These are phyloP conservation scores for Athene noctua DNA, from an alignment of 2,113 vertebrate species.

Conservation along the genomic window DNA sequence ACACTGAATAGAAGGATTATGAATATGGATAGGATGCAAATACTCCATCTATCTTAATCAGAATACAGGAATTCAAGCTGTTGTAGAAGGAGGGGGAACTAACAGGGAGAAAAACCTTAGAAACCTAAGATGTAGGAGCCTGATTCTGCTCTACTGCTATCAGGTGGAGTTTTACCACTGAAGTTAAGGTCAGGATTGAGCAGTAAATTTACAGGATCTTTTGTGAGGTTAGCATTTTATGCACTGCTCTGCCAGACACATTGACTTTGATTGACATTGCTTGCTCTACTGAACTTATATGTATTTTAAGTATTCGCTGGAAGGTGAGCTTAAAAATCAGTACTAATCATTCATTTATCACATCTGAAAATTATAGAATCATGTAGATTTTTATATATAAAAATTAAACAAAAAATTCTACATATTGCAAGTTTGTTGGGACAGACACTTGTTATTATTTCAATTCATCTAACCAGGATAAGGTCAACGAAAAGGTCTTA, in stretches of 20 bases:
- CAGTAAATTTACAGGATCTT: neutral
- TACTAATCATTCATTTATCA: neutral
- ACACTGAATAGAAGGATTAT: constrained; percentile 77
- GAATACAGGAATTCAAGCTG: constrained; percentile 80
- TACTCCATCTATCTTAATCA: constrained; percentile 82
- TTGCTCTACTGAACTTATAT: neutral
- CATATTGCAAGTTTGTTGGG: neutral
- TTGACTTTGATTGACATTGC: neutral
- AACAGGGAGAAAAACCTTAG: constrained; percentile 28
- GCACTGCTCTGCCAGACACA: neutral
- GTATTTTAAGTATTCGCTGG: neutral
- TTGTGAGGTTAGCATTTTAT: neutral
- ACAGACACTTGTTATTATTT: constrained; percentile 34
- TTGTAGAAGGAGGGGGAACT: constrained; percentile 52
- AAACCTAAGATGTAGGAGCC: constrained; percentile 45
- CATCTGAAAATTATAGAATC: neutral
- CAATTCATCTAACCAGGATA: neutral
- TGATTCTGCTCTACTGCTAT: neutral
- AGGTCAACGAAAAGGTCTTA: constrained; percentile 5
- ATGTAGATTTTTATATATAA: neutral
- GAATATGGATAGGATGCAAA: constrained; percentile 84
- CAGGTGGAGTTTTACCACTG: neutral
- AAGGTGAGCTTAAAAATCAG: neutral
- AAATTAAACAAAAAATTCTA: neutral
- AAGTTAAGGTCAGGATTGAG: neutral